A percentile compares a stretch with the other conserved stretches of the same genome.
phyloP scores from a whole-genome alignment of 2,888 invertebrate genomes.

The Seira sanloemensis region DNA sequence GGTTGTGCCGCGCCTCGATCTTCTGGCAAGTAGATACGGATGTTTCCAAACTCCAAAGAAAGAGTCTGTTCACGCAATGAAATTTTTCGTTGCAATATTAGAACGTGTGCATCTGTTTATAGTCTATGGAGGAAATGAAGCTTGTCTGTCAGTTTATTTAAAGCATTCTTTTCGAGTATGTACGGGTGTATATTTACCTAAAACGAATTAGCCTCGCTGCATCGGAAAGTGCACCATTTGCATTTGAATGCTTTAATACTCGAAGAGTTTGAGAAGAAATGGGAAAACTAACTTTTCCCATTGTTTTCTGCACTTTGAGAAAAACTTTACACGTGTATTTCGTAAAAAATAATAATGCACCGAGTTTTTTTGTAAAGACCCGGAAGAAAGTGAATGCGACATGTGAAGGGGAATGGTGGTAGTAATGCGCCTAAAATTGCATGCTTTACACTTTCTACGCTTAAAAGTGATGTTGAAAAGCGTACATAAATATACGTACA shows the following conservation, averaged over 20 bases:
- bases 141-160: background rate
- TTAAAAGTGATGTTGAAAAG: too few species aligned
- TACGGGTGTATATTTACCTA: too few species aligned
- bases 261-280: background rate
- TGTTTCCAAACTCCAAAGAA: background rate
- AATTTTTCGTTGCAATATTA: background rate
- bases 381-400: conserved; percentile 26
- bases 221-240: conserved; percentile 12
- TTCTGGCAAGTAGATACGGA: too few species aligned
- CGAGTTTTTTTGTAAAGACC: background rate
- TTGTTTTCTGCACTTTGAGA: background rate
- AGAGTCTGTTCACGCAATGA: background rate
- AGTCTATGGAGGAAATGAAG: background rate
- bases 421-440: background rate
- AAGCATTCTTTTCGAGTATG: background rate
- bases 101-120: background rate
- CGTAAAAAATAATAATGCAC: background rate
- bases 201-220: background rate
- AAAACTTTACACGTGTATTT: conserved; percentile 23
- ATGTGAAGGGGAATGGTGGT: conserved; percentile 33
- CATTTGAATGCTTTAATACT: background rate
- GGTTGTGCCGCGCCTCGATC: too few species aligned
- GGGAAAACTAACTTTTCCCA: background rate
- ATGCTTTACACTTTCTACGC: background rate
- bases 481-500: too few species aligned